phyloP scores from a whole-genome alignment of 2,888 invertebrate genomes.

The Napeogenes inachia region DNA sequence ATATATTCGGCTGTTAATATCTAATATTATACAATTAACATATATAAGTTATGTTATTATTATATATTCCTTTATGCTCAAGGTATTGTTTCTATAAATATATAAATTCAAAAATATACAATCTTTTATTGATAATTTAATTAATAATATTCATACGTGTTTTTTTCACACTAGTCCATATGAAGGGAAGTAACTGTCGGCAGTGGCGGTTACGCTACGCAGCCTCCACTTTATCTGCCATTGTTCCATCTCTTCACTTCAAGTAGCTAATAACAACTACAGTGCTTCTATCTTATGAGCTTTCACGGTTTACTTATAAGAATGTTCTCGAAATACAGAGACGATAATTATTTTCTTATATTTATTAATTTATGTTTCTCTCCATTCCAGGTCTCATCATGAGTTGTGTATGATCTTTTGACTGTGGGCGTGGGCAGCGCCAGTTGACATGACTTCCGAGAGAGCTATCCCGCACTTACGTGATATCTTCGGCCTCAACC shows the following conservation, averaged over 20 bases:
- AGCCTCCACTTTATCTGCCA: constrained; percentile 29
- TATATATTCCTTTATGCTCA: too few relatives aligned
- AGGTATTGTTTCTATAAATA: too few relatives aligned
- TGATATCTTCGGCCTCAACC: constrained; percentile 83
- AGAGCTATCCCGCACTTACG: constrained; percentile 86
- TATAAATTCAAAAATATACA: too few relatives aligned
- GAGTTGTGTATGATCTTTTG: constrained; percentile 59
- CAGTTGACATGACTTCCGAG: constrained; percentile 79
- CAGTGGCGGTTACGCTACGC: constrained; percentile 47
- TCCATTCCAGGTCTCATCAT: constrained; percentile 65
- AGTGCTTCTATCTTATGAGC: not conserved
- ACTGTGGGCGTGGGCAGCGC: constrained; percentile 44
- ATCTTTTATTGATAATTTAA: not conserved
- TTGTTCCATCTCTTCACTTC: constrained; percentile 23
- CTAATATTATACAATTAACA: too few relatives aligned
- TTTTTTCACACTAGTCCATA: constrained; percentile 11
- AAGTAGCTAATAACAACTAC: not conserved
- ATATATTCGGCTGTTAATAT: too few relatives aligned
- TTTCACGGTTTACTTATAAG: not conserved
- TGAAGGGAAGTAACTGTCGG: constrained; percentile 42
- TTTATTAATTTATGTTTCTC: constrained; percentile 30
- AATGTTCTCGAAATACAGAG: not conserved
- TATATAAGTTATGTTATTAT: too few relatives aligned
- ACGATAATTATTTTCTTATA: not conserved
- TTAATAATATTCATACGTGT: not conserved